Percentiles rank a stretch among this genome's conserved stretches.
phyloP scores from a whole-genome alignment of 2,888 invertebrate species.

The Cosmopolites sordidus region DNA sequence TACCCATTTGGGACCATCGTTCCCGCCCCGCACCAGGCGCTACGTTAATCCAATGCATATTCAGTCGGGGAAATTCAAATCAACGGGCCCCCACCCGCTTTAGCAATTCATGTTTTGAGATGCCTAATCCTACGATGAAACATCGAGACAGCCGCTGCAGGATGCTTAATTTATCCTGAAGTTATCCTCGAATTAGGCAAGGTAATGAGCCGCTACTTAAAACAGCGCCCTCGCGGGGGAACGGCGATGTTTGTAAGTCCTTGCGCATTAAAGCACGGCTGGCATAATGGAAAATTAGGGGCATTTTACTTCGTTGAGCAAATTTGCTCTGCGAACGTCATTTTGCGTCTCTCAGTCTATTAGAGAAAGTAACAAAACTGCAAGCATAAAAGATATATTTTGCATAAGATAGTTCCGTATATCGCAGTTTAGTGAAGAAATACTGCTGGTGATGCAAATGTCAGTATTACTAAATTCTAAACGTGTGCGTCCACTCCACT shows the following conservation, averaged over 20 bases:
- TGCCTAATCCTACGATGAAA: constrained; percentile 12
- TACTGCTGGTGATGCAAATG: no score
- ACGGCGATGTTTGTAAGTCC: constrained; percentile 19
- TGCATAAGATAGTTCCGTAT: no score
- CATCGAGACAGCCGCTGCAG: constrained; percentile 13
- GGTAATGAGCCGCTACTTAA: constrained; percentile 24
- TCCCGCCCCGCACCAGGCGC: no score
- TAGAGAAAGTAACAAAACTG: no score
- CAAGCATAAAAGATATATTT: no score
- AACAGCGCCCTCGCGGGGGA: constrained; percentile 19
- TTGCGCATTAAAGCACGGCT: constrained; percentile 2
- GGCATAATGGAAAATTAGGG: constrained; percentile 19
- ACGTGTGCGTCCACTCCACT: no score
- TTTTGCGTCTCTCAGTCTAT: background rate
- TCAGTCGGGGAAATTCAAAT: no score
- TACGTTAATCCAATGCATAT: no score
- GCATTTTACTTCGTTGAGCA: background rate
- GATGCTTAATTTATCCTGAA: constrained; percentile 16
- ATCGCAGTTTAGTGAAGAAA: no score
- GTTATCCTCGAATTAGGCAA: constrained; percentile 20
- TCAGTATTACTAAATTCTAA: no score
- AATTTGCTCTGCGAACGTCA: background rate
- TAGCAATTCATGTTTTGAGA: constrained; percentile 10
- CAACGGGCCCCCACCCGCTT: background rate
- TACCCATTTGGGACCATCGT: no score